Base-by-base conservation (phyloP, 23 tunicate species). In the Trididemnum clinides region DNA sequence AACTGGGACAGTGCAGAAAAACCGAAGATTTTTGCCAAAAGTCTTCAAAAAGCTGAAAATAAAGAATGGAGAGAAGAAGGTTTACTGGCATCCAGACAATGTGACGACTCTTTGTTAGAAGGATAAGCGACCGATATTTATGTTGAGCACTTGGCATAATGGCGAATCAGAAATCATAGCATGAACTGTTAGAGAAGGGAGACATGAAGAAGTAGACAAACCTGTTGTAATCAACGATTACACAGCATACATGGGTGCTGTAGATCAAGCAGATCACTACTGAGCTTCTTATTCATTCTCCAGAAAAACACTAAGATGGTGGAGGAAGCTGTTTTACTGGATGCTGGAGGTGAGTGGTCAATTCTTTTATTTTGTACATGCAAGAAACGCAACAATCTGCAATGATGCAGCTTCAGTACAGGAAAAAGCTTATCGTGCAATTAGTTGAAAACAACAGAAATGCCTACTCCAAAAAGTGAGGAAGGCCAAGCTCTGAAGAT, bases 281-380 rank as follows among this genome's bases (percentile, higher is more conserved):
- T 69, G 76, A 4, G 37, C n/a, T n/a, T n/a, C 76, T 30, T 69
- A 69, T 30, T 69, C 76, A 6, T 30, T 69, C 37, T 29, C 76
- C 35, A 30, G 38, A 62, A 69, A 69, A 30, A 69, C 76, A 6
- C 76, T 69, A 30, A 69, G 76, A 33, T 69, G 76, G 76, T 69
- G 76, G 76, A 69, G 76, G 76, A 69, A 28, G 38, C 76, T 69
- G 37, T 69, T 69, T 33, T 69, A 6, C 39, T 69, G 76, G 76
- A 30, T 30, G 37, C 18, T 69, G 39, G 38, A 69, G 76, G 76
- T 69, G 76, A 29, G 76, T 69, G 37, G 76, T 69, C 38, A 69
- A 69, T 30, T 69, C 76, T 30, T 69, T 29, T 30, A 29, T 69
- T 7, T n/a, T 69, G 18, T 69, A 29, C 76, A 69, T 4, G 18